A percentile compares a stretch with the other conserved stretches of the same genome.
phyloP scores from a whole-genome alignment of 2,113 vertebrate genomes.

The Eclectus roratus region DNA sequence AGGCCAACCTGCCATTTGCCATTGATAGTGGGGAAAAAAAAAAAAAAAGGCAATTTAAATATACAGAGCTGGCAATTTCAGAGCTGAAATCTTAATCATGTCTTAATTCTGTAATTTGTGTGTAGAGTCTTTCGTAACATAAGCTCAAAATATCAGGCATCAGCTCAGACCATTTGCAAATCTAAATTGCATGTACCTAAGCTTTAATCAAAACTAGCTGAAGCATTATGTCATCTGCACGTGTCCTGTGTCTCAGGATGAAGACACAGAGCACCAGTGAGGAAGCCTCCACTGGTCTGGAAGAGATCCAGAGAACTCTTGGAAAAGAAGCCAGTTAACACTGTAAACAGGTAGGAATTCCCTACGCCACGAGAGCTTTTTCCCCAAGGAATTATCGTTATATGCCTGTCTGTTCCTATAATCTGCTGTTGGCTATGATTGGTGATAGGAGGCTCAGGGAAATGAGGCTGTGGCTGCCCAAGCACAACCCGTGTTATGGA shows the following conservation, averaged over 20 bases:
- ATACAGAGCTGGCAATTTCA: not conserved
- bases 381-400: not conserved
- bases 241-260: not conserved
- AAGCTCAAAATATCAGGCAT: not conserved
- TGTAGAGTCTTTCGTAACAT: not conserved
- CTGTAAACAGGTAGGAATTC: not conserved
- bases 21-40: not conserved
- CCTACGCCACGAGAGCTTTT: fast-evolving
- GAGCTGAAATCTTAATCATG: not conserved
- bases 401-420: not conserved
- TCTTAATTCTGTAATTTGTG: not conserved
- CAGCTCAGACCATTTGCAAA: not conserved
- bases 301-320: not conserved
- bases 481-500: not conserved
- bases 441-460: not conserved
- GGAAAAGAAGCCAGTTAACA: not conserved
- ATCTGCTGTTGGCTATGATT: not conserved
- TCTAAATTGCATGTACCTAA: not conserved
- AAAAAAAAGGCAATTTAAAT: not conserved
- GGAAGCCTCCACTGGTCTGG: not conserved
- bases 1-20: not conserved
- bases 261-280: not conserved
- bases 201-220: not conserved
- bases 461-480: not conserved
- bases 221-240: not conserved